A percentile compares a stretch with the other conserved stretches of the same genome.
Evolutionary conservation across 2,888 invertebrate species (phyloP).

Genomic region (Hofmannophila pseudospretella): DNA sequence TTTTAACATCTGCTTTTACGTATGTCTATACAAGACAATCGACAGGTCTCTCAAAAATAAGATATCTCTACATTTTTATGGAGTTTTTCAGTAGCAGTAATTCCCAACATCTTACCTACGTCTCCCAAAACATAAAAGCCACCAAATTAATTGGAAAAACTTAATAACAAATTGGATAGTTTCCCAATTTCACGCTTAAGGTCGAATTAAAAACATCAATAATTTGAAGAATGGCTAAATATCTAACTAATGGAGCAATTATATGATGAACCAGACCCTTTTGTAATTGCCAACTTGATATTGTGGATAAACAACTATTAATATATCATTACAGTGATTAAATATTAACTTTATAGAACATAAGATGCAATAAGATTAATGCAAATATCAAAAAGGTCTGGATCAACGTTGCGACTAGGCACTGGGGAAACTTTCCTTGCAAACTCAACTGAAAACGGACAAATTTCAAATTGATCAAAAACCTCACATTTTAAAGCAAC

Average conservation of each 20-base stretch:
- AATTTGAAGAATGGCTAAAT: conserved; percentile 73
- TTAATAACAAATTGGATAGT: conserved; percentile 40
- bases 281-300: conserved; percentile 30
- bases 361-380: neutral
- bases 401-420: conserved; percentile 66
- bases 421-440: conserved; percentile 58
- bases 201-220: conserved; percentile 60
- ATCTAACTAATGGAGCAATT: conserved; percentile 75
- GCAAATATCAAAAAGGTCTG: conserved; percentile 50
- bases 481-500: conserved; percentile 37
- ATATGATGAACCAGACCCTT: conserved; percentile 62
- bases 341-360: neutral
- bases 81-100: too few species aligned
- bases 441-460: conserved; percentile 29
- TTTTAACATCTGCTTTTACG: too few species aligned
- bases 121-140: conserved; percentile 15
- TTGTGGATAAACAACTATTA: too few species aligned
- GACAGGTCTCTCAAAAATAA: too few species aligned
- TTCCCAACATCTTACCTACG: too few species aligned
- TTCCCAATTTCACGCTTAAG: conserved; percentile 38
- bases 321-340: conserved; percentile 2
- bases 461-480: conserved; percentile 49
- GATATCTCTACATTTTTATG: too few species aligned
- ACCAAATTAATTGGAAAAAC: conserved; percentile 38
- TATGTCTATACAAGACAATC: too few species aligned